phyloP scores from a whole-genome alignment of 2,113 vertebrate genomes.

The Pituophis catenifer region DNA sequence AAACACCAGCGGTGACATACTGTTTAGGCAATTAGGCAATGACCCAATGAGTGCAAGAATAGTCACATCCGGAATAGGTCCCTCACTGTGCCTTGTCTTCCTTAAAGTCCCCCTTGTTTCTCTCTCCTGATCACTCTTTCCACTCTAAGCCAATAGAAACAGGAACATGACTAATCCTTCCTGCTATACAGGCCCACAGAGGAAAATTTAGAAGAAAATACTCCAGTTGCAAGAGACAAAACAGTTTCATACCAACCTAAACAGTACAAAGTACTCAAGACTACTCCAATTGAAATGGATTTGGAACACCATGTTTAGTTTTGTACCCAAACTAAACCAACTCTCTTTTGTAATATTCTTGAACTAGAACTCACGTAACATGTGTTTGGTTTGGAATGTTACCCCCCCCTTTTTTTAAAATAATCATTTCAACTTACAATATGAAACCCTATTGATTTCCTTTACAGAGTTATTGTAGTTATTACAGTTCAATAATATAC shows the following conservation, averaged over 20 bases:
- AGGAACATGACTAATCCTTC: background rate
- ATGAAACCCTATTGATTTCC: background rate
- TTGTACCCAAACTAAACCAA: background rate
- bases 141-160: background rate
- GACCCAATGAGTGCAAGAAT: background rate
- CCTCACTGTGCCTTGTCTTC: background rate
- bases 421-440: background rate
- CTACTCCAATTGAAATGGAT: background rate
- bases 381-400: background rate
- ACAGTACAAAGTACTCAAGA: background rate
- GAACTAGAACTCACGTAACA: background rate
- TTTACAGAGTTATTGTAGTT: background rate
- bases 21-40: background rate
- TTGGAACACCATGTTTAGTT: background rate
- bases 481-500: background rate
- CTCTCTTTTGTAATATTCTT: background rate
- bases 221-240: background rate
- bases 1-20: background rate
- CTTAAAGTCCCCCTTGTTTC: background rate
- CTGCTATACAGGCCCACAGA: background rate
- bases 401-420: background rate
- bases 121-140: background rate
- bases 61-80: background rate
- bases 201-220: background rate
- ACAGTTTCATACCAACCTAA: background rate